phyloP scores from a whole-genome alignment of 1,140 invertebrate species.

The Dendroctonus valens region DNA sequence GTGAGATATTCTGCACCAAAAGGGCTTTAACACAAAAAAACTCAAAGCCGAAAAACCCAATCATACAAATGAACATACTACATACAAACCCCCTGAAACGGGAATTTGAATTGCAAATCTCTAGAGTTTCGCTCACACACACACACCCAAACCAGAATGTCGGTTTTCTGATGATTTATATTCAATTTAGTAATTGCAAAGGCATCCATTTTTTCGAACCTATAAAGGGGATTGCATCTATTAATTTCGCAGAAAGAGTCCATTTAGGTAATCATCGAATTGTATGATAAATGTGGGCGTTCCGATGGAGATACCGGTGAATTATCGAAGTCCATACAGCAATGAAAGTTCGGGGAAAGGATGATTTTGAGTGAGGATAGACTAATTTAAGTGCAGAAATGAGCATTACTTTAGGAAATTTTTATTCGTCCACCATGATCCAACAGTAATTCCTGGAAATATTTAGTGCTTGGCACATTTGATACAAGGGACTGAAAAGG shows the following conservation, averaged over 20 bases:
- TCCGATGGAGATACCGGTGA: not conserved
- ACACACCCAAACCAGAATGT: slow-evolving; percentile 9
- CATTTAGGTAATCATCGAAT: slow-evolving; percentile 25
- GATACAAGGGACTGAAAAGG: not conserved
- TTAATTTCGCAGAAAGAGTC: slow-evolving; percentile 26
- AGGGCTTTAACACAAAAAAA: not conserved
- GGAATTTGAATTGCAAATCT: slow-evolving; percentile 20
- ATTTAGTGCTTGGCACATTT: not conserved
- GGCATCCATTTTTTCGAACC: slow-evolving; percentile 28
- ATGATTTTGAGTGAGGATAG: not conserved
- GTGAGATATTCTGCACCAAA: slow-evolving; percentile 2
- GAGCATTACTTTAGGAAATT: too few species aligned
- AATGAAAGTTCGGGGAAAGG: not conserved
- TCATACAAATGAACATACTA: slow-evolving; percentile 16
- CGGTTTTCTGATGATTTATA: slow-evolving; percentile 31
- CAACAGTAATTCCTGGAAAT: not conserved
- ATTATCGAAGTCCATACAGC: not conserved
- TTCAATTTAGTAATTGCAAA: slow-evolving; percentile 30
- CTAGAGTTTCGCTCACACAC: slow-evolving; percentile 9
- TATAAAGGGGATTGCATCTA: slow-evolving; percentile 24
- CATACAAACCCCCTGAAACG: slow-evolving; percentile 2
- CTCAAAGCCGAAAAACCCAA: slow-evolving; percentile 16
- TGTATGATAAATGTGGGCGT: slow-evolving; percentile 7
- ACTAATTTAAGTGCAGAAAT: not conserved
- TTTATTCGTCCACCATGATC: too few species aligned